Conservation (phyloP, 64 coral and sea anemone species). For the Dendronephthya gigantea region DNA sequence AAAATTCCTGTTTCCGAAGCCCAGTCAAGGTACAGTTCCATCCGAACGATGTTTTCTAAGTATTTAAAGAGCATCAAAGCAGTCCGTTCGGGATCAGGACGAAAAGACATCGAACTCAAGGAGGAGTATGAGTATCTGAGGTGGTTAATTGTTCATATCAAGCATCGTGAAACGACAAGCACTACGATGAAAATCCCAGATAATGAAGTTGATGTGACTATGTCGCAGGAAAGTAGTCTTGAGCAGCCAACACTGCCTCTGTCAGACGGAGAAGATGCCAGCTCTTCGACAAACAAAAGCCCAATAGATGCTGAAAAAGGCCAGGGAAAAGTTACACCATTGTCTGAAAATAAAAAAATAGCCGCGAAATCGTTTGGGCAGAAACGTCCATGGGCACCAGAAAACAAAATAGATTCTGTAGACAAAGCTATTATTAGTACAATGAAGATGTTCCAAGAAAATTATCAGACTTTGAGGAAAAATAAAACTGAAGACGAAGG, state of each 20-base stretch:
- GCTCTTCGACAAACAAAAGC: background rate
- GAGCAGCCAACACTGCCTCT: no score
- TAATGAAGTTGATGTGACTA: no score
- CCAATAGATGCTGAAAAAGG: background rate
- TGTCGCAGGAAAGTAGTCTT: no score
- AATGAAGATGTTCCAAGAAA: background rate
- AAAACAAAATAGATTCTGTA: background rate
- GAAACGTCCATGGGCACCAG: background rate
- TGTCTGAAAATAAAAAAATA: background rate
- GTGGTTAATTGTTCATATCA: background rate
- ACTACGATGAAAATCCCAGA: no score
- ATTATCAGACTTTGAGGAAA: background rate
- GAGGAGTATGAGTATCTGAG: background rate
- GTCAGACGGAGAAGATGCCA: background rate
- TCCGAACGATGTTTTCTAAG: slow-evolving; percentile 3
- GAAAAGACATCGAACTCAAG: background rate
- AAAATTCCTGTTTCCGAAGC: slow-evolving; percentile 18
- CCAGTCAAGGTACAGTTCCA: background rate
- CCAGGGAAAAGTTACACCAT: background rate
- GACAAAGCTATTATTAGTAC: background rate
- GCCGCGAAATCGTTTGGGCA: background rate
- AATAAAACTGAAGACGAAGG: background rate
- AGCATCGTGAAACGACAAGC: background rate
- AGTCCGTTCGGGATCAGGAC: background rate
- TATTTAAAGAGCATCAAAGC: background rate